A percentile compares a stretch with the other conserved stretches of the same genome.
Evolutionary conservation across 2,113 vertebrate genomes (phyloP).

Genomic region (Dendropsophus ebraccatus): DNA sequence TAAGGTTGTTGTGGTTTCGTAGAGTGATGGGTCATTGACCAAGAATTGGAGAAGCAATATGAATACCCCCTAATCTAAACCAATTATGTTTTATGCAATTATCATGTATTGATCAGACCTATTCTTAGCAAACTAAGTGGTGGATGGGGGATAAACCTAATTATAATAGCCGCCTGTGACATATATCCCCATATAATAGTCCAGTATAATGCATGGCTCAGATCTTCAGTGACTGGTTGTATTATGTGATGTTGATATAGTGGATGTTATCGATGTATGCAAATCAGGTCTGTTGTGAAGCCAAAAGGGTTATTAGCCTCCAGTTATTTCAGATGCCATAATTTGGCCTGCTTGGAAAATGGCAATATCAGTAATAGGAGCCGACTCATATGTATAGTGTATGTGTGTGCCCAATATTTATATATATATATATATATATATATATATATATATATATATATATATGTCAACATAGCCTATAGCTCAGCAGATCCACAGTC

Average conservation of each 20-base stretch:
- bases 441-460: not conserved
- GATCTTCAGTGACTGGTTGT: not conserved
- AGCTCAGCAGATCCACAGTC: not conserved
- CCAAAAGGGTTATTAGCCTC: not conserved
- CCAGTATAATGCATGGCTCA: not conserved
- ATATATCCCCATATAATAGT: not conserved
- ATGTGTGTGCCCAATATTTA: not conserved
- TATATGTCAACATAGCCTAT: not conserved
- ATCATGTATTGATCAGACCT: slow-evolving; percentile 27
- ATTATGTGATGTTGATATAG: no score
- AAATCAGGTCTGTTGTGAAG: not conserved
- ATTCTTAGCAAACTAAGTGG: slow-evolving; percentile 11
- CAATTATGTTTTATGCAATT: slow-evolving; percentile 24
- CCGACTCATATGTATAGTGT: not conserved
- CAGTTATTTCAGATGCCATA: not conserved
- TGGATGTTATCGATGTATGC: no score
- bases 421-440: not conserved
- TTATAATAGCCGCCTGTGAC: slow-evolving; percentile 2
- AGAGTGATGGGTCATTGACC: not conserved
- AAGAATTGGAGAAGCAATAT: not conserved
- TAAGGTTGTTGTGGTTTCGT: not conserved
- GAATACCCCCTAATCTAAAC: not conserved
- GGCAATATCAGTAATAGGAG: not conserved
- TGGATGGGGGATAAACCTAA: not conserved
- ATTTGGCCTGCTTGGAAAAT: not conserved